Conservation (phyloP, 2,113 vertebrate genomes). For the Centrocercus urophasianus region DNA sequence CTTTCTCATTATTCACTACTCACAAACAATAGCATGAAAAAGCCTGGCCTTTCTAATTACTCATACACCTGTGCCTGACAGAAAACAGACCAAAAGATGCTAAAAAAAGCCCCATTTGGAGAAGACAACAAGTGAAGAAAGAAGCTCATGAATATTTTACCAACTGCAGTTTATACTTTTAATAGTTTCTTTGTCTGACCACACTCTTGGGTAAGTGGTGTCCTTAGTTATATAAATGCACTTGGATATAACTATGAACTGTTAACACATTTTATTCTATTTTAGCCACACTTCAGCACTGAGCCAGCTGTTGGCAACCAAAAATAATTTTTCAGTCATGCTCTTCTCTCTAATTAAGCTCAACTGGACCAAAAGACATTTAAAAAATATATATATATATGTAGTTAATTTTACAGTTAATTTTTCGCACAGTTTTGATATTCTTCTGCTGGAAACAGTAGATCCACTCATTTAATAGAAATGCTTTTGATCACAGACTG, state of each 20-base stretch:
- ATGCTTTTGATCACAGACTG: background rate
- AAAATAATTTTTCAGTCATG: background rate
- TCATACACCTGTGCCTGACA: background rate
- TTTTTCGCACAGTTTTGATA: background rate
- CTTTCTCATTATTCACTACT: background rate
- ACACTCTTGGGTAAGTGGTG: background rate
- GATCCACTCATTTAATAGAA: background rate
- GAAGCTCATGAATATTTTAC: background rate
- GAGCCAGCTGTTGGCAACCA: background rate
- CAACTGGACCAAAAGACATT: background rate
- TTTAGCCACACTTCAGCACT: background rate
- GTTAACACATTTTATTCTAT: background rate
- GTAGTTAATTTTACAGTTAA: background rate
- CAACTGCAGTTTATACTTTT: background rate
- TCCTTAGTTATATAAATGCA: background rate
- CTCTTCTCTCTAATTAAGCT: background rate
- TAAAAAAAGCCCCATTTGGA: background rate
- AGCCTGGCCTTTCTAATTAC: background rate
- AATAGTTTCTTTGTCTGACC: background rate
- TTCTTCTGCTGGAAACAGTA: background rate
- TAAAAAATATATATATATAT: too few species aligned
- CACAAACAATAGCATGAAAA: background rate
- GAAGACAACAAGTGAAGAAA: background rate
- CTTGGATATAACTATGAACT: background rate
- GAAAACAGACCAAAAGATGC: background rate